phyloP scores from a whole-genome alignment of 2,797 vertebrate genomes.

The Malurus splendens region DNA sequence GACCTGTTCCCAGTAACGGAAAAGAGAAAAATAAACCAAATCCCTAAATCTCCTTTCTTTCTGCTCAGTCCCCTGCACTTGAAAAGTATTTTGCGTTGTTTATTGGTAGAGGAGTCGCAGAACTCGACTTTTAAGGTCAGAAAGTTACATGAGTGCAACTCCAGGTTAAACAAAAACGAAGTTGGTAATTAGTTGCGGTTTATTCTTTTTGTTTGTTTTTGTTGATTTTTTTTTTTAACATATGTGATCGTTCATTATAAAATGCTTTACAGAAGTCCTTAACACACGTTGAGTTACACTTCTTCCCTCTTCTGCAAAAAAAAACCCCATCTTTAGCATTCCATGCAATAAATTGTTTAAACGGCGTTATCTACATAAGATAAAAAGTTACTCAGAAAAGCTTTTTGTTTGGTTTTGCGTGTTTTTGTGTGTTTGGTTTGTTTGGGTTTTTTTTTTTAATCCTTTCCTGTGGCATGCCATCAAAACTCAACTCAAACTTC shows the following conservation, averaged over 20 bases:
- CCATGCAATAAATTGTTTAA: background rate
- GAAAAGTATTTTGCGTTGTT: background rate
- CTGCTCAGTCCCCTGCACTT: background rate
- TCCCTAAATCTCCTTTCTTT: background rate
- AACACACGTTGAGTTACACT: background rate
- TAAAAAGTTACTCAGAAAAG: background rate
- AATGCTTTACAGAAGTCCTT: background rate
- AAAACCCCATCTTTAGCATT: background rate
- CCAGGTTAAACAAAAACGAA: background rate
- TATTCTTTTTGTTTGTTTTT: background rate
- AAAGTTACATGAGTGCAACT: background rate
- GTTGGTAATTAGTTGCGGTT: background rate
- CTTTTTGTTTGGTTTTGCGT: background rate
- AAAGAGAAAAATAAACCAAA: background rate
- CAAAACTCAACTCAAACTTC: background rate
- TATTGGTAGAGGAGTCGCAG: background rate
- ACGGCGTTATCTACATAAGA: background rate
- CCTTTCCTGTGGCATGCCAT: background rate
- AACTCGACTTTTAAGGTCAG: background rate
- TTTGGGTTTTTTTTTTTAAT: background rate
- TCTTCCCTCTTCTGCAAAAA: background rate
- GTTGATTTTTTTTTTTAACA: background rate
- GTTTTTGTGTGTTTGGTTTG: background rate
- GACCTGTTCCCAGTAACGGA: background rate
- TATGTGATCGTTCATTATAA: background rate